A percentile compares a stretch with the other conserved stretches of the same genome.
Evolutionary conservation across 2,888 invertebrate genomes (phyloP).

Genomic region (Thecocarcelia acutangulata): DNA sequence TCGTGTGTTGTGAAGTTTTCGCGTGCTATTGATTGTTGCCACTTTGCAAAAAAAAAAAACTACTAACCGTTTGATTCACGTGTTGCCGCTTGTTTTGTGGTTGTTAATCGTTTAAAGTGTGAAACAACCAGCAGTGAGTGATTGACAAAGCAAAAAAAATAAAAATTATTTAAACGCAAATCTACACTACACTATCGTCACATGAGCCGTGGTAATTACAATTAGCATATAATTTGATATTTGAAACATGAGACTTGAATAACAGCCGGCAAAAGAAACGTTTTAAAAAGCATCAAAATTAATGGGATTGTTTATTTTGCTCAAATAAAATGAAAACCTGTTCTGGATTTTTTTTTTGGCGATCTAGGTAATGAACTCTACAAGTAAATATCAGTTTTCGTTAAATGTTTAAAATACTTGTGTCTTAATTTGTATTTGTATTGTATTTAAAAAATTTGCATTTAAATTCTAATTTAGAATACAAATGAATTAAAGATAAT

Average conservation of each 20-base stretch:
- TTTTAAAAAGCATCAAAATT: slow-evolving; percentile 7
- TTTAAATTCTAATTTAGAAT: background rate
- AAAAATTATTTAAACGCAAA: background rate
- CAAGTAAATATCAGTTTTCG: background rate
- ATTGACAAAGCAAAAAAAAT: slow-evolving; percentile 13
- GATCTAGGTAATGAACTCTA: slow-evolving; percentile 52
- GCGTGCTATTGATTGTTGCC: slow-evolving; percentile 40
- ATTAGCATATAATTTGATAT: slow-evolving; percentile 9
- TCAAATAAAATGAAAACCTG: background rate
- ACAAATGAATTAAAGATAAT: background rate
- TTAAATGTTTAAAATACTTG: slow-evolving; percentile 6
- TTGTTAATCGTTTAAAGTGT: slow-evolving; percentile 24
- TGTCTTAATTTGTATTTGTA: background rate
- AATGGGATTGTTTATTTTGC: background rate
- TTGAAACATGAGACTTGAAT: slow-evolving; percentile 35
- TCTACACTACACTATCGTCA: background rate
- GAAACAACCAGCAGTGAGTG: background rate
- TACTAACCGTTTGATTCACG: slow-evolving; percentile 13
- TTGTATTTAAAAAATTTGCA: background rate
- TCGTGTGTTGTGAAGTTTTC: slow-evolving; percentile 7
- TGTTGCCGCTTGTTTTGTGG: slow-evolving; percentile 31
- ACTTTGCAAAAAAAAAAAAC: slow-evolving; percentile 5
- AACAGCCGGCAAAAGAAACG: background rate
- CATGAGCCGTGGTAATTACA: background rate
- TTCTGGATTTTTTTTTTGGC: slow-evolving; percentile 19